Percentiles rank a stretch among this genome's conserved stretches.
Evolutionary conservation across 2,113 vertebrate species (phyloP).

Genomic region (Toxotes chatareus): DNA sequence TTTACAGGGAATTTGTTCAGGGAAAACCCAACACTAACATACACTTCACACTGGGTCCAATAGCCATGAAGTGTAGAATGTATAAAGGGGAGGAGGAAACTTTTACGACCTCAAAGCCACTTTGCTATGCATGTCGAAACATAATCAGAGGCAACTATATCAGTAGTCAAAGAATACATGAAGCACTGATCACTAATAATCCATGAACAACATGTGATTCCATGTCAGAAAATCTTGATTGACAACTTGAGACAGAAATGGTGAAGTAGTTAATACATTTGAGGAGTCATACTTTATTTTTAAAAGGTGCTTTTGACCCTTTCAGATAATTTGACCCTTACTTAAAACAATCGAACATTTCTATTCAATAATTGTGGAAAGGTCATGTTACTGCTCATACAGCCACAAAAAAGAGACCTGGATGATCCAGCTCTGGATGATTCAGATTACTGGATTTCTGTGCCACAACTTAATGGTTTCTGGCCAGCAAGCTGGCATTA

Average conservation of each 20-base stretch:
- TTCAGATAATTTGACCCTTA: not conserved
- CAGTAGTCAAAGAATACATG: not conserved
- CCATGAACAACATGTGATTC: not conserved
- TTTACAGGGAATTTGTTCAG: conserved; percentile 67
- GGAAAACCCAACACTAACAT: conserved; percentile 63
- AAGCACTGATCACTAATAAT: not conserved
- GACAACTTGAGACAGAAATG: not conserved
- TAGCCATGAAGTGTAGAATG: not conserved
- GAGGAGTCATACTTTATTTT: not conserved
- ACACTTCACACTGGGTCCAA: conserved; percentile 43
- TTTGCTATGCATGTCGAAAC: conserved; percentile 13
- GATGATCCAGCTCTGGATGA: conserved; percentile 5
- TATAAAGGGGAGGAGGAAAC: not conserved
- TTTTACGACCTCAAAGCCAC: conserved; percentile 16
- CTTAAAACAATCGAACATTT: not conserved
- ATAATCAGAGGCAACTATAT: conserved; percentile 7
- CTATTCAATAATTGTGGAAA: not conserved
- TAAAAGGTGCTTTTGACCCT: not conserved
- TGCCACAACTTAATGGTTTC: conserved; percentile 42
- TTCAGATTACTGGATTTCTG: not conserved
- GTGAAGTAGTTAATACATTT: not conserved
- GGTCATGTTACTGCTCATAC: not conserved
- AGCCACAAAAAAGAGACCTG: not conserved
- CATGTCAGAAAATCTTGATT: not conserved
- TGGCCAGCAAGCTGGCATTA: conserved; percentile 52